phyloP scores from a whole-genome alignment of 2,113 vertebrate species.

The Grallaria varia region DNA sequence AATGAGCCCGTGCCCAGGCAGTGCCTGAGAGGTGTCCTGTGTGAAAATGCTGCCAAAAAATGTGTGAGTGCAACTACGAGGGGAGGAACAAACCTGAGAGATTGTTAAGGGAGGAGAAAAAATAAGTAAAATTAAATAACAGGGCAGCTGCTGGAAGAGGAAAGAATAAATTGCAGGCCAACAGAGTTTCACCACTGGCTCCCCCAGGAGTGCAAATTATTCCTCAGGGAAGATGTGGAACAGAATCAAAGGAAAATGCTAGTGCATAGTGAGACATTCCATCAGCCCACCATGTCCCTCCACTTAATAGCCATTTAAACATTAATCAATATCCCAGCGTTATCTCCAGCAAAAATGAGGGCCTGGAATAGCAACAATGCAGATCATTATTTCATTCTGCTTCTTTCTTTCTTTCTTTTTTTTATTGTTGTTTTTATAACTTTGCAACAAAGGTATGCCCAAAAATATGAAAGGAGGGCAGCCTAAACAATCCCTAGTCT shows the following conservation, averaged over 20 bases:
- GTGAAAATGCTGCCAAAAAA: background rate
- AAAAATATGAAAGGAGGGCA: conserved; percentile 5
- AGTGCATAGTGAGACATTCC: background rate
- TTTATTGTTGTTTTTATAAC: conserved; percentile 13
- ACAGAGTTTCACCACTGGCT: background rate
- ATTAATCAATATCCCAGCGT: conserved; percentile 47
- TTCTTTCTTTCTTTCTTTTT: background rate
- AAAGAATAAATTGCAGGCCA: background rate
- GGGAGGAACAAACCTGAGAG: background rate
- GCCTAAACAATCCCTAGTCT: conserved; percentile 29
- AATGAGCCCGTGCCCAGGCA: background rate
- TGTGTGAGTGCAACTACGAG: background rate
- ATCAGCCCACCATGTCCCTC: background rate
- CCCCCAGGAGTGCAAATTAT: background rate
- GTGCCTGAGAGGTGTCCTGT: background rate
- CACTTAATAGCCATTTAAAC: background rate
- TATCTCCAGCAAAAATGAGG: background rate
- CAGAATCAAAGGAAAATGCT: background rate
- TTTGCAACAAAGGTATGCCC: conserved; percentile 9
- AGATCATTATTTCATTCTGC: background rate
- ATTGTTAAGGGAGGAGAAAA: background rate
- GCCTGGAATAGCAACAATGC: background rate
- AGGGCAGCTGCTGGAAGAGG: background rate
- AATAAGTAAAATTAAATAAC: background rate
- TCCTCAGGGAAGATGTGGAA: background rate